phyloP scores from a whole-genome alignment of 2,888 invertebrate genomes.

The Parnassius mnemosyne region DNA sequence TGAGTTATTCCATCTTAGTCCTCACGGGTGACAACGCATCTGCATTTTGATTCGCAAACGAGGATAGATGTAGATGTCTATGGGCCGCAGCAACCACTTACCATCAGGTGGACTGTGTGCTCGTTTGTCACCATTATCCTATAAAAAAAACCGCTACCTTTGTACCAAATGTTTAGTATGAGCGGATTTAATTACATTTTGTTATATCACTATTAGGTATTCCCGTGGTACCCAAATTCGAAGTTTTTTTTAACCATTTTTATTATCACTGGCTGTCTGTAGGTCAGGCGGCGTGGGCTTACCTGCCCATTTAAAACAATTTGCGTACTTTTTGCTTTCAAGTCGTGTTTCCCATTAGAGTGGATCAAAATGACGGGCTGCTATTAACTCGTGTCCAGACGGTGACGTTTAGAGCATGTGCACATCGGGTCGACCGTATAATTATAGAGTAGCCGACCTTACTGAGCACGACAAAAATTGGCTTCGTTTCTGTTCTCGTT shows the following conservation, averaged over 20 bases:
- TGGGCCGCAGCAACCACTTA: too few relatives aligned
- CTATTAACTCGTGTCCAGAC: conserved; percentile 56
- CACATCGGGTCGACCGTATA: conserved; percentile 29
- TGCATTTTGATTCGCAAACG: too few relatives aligned
- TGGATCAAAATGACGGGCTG: conserved; percentile 51
- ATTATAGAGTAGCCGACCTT: conserved; percentile 10
- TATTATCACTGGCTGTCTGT: conserved; percentile 63
- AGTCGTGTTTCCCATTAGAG: conserved; percentile 57
- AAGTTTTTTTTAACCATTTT: conserved; percentile 50
- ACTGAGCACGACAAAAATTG: neutral
- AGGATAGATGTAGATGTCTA: too few relatives aligned
- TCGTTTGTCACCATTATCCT: too few relatives aligned
- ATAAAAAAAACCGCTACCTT: neutral
- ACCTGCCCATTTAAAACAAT: conserved; percentile 78
- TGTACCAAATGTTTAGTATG: conserved; percentile 5
- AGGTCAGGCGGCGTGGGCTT: conserved; percentile 70
- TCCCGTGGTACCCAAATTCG: conserved; percentile 28
- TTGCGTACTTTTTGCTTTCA: conserved; percentile 61
- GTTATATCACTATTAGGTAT: conserved; percentile 27
- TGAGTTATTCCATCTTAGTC: too few relatives aligned
- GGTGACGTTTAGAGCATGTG: conserved; percentile 43
- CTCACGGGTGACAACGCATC: too few relatives aligned
- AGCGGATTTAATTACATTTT: neutral
- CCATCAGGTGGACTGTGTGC: too few relatives aligned
- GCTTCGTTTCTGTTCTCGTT: neutral